These are phyloP conservation scores for Augiades crinisus DNA, from an alignment of 2,888 invertebrate genomes.

Conservation along the genomic window DNA sequence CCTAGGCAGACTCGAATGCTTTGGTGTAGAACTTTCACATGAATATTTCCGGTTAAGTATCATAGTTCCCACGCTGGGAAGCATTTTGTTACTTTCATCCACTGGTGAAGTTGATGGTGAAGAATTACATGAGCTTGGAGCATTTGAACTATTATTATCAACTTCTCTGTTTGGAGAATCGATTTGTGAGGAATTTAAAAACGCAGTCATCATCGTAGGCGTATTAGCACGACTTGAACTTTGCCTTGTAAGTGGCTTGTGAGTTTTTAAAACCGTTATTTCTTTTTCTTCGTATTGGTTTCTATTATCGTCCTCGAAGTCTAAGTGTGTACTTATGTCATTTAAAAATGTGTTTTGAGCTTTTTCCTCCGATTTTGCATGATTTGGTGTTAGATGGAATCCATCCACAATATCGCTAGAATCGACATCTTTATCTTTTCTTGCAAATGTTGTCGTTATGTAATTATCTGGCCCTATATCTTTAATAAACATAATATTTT, in stretches of 20 bases:
- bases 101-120: slow-evolving; percentile 68
- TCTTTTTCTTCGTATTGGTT: slow-evolving; percentile 77
- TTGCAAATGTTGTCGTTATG: slow-evolving; percentile 84
- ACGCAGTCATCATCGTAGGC: slow-evolving; percentile 75
- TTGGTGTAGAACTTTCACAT: slow-evolving; percentile 65
- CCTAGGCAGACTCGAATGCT: slow-evolving; percentile 71
- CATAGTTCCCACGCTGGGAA: slow-evolving; percentile 66
- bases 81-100: slow-evolving; percentile 52
- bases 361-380: slow-evolving; percentile 72
- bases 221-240: slow-evolving; percentile 81
- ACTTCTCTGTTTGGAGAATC: slow-evolving; percentile 53
- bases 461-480: slow-evolving; percentile 88
- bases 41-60: slow-evolving; percentile 71
- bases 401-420: slow-evolving; percentile 54
- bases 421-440: slow-evolving; percentile 62
- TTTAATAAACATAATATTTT: slow-evolving; percentile 82
- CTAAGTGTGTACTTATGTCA: slow-evolving; percentile 72
- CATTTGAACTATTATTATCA: slow-evolving; percentile 61
- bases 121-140: slow-evolving; percentile 67
- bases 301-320: slow-evolving; percentile 75
- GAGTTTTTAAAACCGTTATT: slow-evolving; percentile 79
- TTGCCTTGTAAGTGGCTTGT: slow-evolving; percentile 86
- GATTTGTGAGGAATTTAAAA: slow-evolving; percentile 68
- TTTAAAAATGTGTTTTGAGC: slow-evolving; percentile 71
- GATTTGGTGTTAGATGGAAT: slow-evolving; percentile 60